Percentiles rank a stretch among this genome's conserved stretches.
Conservation (phyloP, 2,797 vertebrate genomes). For the Acanthiza pusilla region DNA sequence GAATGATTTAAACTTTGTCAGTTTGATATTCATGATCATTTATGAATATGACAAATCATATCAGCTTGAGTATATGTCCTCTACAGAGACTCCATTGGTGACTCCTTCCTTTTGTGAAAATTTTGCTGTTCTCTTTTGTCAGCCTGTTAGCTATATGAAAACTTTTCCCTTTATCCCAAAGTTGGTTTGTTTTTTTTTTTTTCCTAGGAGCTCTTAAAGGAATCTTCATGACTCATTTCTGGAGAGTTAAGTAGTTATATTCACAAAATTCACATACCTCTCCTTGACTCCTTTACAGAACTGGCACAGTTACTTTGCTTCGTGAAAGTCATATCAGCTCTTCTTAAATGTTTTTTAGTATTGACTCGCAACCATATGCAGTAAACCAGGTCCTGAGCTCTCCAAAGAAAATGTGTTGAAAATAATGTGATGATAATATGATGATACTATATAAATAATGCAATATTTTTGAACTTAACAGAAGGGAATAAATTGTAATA, state of each 20-base stretch:
- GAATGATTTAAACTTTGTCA: not conserved
- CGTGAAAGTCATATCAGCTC: not conserved
- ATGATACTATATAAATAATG: not conserved
- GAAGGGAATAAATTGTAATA: not conserved
- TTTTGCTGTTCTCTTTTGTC: not conserved
- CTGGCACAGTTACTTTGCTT: not conserved
- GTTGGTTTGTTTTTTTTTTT: not conserved
- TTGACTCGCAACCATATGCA: not conserved
- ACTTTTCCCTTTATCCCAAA: not conserved
- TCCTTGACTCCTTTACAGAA: not conserved
- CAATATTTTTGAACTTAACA: not conserved
- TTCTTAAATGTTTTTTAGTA: not conserved
- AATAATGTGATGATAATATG: not conserved
- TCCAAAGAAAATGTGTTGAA: not conserved
- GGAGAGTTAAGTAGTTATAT: not conserved
- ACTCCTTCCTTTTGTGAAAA: not conserved
- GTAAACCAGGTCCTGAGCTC: not conserved
- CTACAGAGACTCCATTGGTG: not conserved
- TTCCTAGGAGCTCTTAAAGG: not conserved
- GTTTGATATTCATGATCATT: not conserved
- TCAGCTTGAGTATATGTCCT: not conserved
- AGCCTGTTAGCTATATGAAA: not conserved
- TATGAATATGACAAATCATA: not conserved
- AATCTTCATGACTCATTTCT: not conserved
- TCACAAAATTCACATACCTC: not conserved